phyloP scores from a whole-genome alignment of 2,113 vertebrate genomes.

The Rhinolophus ferrumequinum region DNA sequence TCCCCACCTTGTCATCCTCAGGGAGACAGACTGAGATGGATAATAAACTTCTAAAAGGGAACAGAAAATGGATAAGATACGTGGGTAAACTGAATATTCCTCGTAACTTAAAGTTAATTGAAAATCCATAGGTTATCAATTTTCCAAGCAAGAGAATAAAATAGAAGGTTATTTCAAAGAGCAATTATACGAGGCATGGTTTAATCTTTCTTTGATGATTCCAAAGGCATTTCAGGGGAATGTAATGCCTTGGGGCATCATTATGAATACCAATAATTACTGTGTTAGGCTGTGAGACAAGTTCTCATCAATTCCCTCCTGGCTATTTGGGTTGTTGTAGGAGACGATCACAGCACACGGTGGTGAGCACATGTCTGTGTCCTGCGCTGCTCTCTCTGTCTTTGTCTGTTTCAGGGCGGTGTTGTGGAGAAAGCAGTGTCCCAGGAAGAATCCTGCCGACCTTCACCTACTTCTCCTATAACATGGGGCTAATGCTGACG shows the following conservation, averaged over 20 bases:
- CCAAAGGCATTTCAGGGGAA: conserved; percentile 30
- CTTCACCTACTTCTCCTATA: neutral
- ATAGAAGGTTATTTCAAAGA: conserved; percentile 65
- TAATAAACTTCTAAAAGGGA: neutral
- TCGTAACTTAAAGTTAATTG: conserved; percentile 66
- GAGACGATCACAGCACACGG: neutral
- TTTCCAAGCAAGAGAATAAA: conserved; percentile 64
- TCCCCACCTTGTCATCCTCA: neutral
- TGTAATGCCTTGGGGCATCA: neutral
- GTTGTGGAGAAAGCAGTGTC: neutral
- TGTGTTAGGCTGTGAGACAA: neutral
- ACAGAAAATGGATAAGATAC: neutral
- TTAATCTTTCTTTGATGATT: conserved; percentile 68
- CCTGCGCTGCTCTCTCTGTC: accelerated
- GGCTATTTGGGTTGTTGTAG: neutral
- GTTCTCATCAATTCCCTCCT: neutral
- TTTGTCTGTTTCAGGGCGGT: accelerated
- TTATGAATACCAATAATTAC: conserved; percentile 55
- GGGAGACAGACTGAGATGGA: neutral
- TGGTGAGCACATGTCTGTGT: neutral
- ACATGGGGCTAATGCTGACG: neutral
- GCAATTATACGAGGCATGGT: conserved; percentile 33
- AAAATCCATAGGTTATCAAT: conserved; percentile 79
- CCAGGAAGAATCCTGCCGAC: neutral
- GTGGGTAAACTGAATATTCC: conserved; percentile 55